phyloP scores from a whole-genome alignment of 2,888 invertebrate genomes.

The Terebella lapidaria region DNA sequence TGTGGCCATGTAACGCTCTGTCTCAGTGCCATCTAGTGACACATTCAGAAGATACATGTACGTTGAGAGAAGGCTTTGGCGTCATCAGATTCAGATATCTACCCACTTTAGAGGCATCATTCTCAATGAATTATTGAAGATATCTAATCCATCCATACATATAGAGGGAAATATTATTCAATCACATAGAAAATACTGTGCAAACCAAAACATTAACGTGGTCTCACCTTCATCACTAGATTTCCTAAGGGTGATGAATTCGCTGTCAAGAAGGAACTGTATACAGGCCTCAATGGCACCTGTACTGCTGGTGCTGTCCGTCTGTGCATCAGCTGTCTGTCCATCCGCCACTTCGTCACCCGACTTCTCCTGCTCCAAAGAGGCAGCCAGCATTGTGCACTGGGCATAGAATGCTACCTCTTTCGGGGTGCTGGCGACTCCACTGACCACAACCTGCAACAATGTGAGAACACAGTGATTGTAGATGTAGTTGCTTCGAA shows the following conservation, averaged over 20 bases:
- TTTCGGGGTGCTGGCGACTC: conserved; percentile 67
- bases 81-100: neutral
- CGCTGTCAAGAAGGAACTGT: conserved; percentile 70
- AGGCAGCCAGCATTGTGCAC: conserved; percentile 68
- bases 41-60: too few relatives aligned
- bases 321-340: conserved; percentile 16
- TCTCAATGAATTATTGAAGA: neutral
- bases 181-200: neutral
- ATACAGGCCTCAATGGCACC: conserved; percentile 57
- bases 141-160: conserved; percentile 1
- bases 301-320: conserved; percentile 37
- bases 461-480: too few relatives aligned
- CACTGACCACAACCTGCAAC: conserved; percentile 74
- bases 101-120: neutral
- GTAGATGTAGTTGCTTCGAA: too few relatives aligned
- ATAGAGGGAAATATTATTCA: neutral
- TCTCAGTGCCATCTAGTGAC: conserved; percentile 3
- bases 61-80: too few relatives aligned
- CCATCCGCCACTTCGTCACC: neutral
- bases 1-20: conserved; percentile 58
- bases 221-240: neutral
- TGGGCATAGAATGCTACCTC: conserved; percentile 74
- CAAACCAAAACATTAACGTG: neutral
- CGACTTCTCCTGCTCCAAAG: conserved; percentile 29
- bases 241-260: conserved; percentile 63